These are phyloP conservation scores for Diaperis boleti DNA, from an alignment of 2,888 invertebrate genomes.

Conservation along the genomic window DNA sequence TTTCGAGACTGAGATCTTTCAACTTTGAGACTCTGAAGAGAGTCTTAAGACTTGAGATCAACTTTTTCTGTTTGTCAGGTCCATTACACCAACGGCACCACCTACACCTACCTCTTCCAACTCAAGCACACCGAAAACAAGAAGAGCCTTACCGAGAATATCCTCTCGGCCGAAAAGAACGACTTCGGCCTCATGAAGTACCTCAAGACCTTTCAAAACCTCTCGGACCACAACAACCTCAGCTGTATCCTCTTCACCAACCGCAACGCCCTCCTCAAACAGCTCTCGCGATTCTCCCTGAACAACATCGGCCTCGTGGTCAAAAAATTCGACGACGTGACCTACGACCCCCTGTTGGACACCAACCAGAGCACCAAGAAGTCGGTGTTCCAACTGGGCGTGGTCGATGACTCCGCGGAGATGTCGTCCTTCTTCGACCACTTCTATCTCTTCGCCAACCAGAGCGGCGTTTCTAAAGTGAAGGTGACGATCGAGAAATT, in stretches of 20 bases:
- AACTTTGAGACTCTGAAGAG: no score
- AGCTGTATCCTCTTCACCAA: conserved; percentile 14
- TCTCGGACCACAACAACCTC: background rate
- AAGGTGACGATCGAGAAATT: background rate
- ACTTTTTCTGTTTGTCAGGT: background rate
- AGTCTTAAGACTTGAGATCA: no score
- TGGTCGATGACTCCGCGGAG: background rate
- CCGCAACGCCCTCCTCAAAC: background rate
- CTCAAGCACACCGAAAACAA: conserved; percentile 10
- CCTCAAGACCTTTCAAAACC: conserved; percentile 1
- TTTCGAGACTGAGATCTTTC: no score
- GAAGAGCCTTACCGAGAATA: background rate
- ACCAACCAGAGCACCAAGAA: background rate
- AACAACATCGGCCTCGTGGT: background rate
- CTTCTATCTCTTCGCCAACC: conserved; percentile 9
- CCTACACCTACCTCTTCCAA: conserved; percentile 7
- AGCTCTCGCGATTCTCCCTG: background rate
- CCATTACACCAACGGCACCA: background rate
- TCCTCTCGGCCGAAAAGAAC: background rate
- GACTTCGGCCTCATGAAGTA: conserved; percentile 11
- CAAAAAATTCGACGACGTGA: background rate
- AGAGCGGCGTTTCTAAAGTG: background rate
- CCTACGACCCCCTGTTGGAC: background rate
- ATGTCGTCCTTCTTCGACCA: background rate
- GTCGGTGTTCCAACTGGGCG: background rate